phyloP scores from a whole-genome alignment of 1,140 invertebrate genomes.

The Caerostris extrusa region DNA sequence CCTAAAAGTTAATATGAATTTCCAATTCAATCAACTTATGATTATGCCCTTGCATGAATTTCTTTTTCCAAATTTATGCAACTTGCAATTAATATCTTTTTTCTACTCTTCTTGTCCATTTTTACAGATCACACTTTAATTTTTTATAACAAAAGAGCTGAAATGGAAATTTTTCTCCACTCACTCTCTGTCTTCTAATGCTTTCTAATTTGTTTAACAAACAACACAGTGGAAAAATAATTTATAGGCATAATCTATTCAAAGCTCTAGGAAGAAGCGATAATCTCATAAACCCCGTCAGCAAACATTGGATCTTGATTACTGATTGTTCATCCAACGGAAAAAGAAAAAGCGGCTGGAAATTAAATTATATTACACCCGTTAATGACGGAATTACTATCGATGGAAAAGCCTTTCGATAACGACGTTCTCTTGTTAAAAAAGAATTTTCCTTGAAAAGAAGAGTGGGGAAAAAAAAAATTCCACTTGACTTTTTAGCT shows the following conservation, averaged over 20 bases:
- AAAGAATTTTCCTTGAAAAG: constrained; percentile 32
- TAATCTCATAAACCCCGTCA: constrained; percentile 51
- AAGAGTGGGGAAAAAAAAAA: not conserved
- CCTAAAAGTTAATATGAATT: constrained; percentile 23
- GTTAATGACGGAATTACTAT: constrained; percentile 65
- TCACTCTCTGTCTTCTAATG: not conserved
- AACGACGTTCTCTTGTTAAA: constrained; percentile 49
- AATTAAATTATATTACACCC: constrained; percentile 76
- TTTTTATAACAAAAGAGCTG: not conserved
- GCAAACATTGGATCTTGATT: constrained; percentile 61
- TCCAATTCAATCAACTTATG: not conserved
- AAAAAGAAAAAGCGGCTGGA: constrained; percentile 8
- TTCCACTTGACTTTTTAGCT: constrained; percentile 71
- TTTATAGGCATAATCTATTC: constrained; percentile 66
- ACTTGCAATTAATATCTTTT: not conserved
- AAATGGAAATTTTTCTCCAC: constrained; percentile 17
- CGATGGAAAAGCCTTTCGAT: constrained; percentile 58
- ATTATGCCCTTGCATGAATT: not conserved
- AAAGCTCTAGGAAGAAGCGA: not conserved
- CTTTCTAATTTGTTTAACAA: constrained; percentile 64
- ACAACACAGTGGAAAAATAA: constrained; percentile 44
- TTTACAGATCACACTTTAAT: not conserved
- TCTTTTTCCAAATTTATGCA: constrained; percentile 35
- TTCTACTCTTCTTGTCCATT: not conserved
- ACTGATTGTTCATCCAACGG: constrained; percentile 63